A percentile compares a stretch with the other conserved stretches of the same genome.
phyloP scores from a whole-genome alignment of 2,113 vertebrate genomes.

The Miniopterus natalensis region DNA sequence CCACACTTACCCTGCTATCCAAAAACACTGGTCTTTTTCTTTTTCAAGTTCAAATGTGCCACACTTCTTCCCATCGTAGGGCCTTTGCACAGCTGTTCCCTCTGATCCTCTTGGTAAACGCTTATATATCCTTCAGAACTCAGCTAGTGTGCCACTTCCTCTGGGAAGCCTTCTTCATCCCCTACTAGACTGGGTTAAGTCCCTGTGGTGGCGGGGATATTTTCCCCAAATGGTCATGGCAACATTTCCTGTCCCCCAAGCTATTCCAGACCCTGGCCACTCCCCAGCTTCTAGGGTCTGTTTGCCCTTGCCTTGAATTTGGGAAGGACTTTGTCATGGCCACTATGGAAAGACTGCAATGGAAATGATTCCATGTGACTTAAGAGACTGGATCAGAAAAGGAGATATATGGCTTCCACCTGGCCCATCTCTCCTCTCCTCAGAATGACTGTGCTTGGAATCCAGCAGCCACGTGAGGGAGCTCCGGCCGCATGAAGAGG shows the following conservation, averaged over 20 bases:
- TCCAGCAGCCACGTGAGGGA: background rate
- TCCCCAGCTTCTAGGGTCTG: background rate
- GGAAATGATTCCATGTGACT: background rate
- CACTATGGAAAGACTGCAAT: background rate
- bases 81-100: background rate
- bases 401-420: background rate
- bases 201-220: background rate
- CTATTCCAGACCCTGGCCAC: background rate
- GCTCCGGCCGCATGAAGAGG: background rate
- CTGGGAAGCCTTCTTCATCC: background rate
- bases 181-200: background rate
- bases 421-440: background rate
- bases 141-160: background rate
- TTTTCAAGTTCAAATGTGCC: background rate
- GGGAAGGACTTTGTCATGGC: background rate
- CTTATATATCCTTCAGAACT: background rate
- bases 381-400: background rate
- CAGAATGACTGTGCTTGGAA: background rate
- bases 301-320: background rate
- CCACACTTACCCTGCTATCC: background rate
- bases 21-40: background rate
- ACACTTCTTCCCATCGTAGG: background rate
- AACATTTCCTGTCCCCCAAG: background rate
- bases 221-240: background rate
- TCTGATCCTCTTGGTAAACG: background rate